Percentiles rank a stretch among this genome's conserved stretches.
These are phyloP conservation scores for Eremobia ochroleuca DNA, from an alignment of 2,888 invertebrate genomes.

Conservation along the genomic window DNA sequence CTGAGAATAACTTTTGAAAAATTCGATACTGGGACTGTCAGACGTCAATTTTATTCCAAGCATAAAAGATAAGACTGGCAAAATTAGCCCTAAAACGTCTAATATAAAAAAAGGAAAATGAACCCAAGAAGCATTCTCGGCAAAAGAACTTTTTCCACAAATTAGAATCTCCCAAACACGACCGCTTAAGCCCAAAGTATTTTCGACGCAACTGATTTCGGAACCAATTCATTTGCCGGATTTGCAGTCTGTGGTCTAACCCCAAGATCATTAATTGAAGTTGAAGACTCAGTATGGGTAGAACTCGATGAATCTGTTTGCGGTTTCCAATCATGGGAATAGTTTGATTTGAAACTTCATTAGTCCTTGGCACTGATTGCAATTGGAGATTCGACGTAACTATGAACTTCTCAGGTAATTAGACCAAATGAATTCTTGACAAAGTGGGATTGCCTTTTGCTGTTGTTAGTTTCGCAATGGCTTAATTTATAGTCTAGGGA, in stretches of 20 bases:
- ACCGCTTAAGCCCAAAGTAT: slow-evolving; percentile 37
- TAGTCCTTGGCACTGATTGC: slow-evolving; percentile 64
- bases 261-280: slow-evolving; percentile 79
- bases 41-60: neutral
- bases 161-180: slow-evolving; percentile 31
- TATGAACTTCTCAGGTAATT: slow-evolving; percentile 61
- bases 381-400: slow-evolving; percentile 57
- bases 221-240: slow-evolving; percentile 80
- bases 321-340: slow-evolving; percentile 64
- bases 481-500: slow-evolving; percentile 41
- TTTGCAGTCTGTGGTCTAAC: slow-evolving; percentile 76
- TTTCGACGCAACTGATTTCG: slow-evolving; percentile 62
- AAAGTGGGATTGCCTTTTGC: slow-evolving; percentile 48
- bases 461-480: slow-evolving; percentile 45
- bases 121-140: neutral
- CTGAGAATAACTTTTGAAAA: neutral
- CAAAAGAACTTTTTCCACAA: slow-evolving; percentile 19
- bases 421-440: slow-evolving; percentile 55
- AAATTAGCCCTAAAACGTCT: neutral
- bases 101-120: slow-evolving; percentile 15
- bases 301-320: slow-evolving; percentile 66
- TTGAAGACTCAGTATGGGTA: slow-evolving; percentile 70
- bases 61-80: neutral
- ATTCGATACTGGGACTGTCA: too few species aligned
- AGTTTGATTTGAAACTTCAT: slow-evolving; percentile 71